Evolutionary conservation across 2,797 vertebrate species (phyloP).

Genomic region (Manis crassicaudata): DNA sequence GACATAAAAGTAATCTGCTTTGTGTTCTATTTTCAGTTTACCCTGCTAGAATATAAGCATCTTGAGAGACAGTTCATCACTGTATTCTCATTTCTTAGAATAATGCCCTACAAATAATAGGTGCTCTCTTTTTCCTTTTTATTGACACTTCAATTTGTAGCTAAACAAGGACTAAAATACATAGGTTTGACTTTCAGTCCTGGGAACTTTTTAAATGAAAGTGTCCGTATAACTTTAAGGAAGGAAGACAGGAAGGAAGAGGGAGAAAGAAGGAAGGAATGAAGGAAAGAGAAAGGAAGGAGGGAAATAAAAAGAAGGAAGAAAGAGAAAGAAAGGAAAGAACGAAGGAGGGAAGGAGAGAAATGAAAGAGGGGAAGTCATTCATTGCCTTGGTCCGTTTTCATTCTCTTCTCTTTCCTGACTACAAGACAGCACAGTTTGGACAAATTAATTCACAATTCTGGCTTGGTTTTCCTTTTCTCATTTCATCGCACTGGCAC

Average conservation of each 20-base stretch:
- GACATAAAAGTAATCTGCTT: not conserved
- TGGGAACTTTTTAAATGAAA: not conserved
- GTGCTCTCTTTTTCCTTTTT: not conserved
- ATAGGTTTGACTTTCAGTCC: not conserved
- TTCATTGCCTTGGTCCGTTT: not conserved
- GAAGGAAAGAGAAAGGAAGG: fast-evolving
- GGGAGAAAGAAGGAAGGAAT: no score
- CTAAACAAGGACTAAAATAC: not conserved
- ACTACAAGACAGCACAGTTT: not conserved
- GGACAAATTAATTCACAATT: not conserved
- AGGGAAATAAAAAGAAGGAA: not conserved
- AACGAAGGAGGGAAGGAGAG: not conserved
- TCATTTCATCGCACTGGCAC: not conserved
- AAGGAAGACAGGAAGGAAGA: not conserved
- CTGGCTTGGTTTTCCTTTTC: not conserved
- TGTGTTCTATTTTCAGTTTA: not conserved
- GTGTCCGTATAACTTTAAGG: not conserved
- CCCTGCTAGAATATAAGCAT: not conserved
- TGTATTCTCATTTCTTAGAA: not conserved
- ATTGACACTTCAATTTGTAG: not conserved
- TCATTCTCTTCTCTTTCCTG: not conserved
- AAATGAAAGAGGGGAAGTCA: not conserved
- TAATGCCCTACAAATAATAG: not conserved
- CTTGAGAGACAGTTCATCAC: not conserved
- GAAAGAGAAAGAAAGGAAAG: not conserved